These are phyloP conservation scores for Caenorhabditis zanzibari DNA, from an alignment of 2,888 invertebrate species.

Conservation along the genomic window DNA sequence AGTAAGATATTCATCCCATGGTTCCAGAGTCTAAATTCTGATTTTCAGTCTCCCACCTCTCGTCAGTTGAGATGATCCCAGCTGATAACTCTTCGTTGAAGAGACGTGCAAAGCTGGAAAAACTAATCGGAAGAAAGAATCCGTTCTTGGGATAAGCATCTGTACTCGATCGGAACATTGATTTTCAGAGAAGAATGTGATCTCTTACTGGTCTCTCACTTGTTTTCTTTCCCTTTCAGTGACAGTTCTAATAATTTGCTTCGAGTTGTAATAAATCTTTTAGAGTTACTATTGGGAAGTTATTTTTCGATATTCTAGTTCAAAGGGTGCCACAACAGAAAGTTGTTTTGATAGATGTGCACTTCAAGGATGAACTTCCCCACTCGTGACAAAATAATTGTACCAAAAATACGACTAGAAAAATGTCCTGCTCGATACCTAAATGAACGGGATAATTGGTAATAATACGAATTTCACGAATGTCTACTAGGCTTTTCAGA, in stretches of 20 bases:
- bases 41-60: slow-evolving; percentile 72
- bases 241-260: slow-evolving; percentile 15
- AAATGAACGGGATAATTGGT: too few species aligned
- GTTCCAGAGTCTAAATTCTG: neutral
- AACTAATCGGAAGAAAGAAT: slow-evolving; percentile 67
- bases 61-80: slow-evolving; percentile 73
- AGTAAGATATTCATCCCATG: slow-evolving; percentile 33
- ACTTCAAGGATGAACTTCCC: too few species aligned
- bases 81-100: slow-evolving; percentile 76
- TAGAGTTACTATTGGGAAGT: neutral
- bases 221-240: neutral
- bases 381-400: neutral
- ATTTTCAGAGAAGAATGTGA: slow-evolving; percentile 32
- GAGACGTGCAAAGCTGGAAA: slow-evolving; percentile 70
- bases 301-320: too few species aligned
- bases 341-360: too few species aligned
- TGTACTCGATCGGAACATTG: slow-evolving; percentile 10
- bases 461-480: too few species aligned
- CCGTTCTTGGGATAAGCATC: slow-evolving; percentile 71
- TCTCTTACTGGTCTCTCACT: slow-evolving; percentile 58
- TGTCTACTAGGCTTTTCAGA: too few species aligned
- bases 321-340: too few species aligned
- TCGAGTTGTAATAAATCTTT: slow-evolving; percentile 16
- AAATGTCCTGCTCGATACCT: too few species aligned
- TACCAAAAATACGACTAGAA: neutral